A percentile compares a stretch with the other conserved stretches of the same genome.
Conservation (phyloP, 2,113 vertebrate genomes). For the Merops nubicus region DNA sequence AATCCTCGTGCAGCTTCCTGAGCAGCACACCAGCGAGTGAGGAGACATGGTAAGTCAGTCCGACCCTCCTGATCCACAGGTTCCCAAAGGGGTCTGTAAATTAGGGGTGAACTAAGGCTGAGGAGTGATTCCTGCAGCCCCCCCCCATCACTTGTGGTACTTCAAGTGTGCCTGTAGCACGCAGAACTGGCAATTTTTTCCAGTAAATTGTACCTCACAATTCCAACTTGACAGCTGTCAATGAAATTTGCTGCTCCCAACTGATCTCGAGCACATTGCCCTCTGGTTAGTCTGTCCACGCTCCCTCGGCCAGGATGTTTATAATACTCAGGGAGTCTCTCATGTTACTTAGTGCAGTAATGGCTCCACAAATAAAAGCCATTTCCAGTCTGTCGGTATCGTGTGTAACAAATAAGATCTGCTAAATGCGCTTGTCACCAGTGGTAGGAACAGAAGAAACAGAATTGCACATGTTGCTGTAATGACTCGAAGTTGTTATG, state of each 20-base stretch:
- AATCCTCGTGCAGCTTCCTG: not conserved
- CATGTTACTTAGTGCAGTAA: conserved; percentile 60
- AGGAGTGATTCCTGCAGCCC: not conserved
- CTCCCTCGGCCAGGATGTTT: conserved; percentile 55
- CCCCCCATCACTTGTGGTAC: not conserved
- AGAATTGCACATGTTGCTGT: not conserved
- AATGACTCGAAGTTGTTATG: not conserved
- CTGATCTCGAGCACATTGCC: conserved; percentile 55
- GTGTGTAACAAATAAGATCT: conserved; percentile 35
- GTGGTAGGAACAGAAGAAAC: not conserved
- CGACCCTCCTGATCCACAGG: not conserved
- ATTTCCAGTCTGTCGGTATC: conserved; percentile 50
- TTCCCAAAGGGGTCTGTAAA: not conserved
- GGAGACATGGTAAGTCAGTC: not conserved
- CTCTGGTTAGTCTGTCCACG: conserved; percentile 20
- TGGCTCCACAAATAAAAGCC: conserved; percentile 56
- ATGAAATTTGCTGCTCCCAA: conserved; percentile 39
- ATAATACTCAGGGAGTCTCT: conserved; percentile 59
- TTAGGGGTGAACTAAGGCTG: not conserved
- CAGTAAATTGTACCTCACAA: not conserved
- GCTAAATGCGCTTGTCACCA: conserved; percentile 42
- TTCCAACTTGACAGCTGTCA: conserved; percentile 50
- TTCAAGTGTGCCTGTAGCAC: not conserved
- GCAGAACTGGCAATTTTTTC: not conserved
- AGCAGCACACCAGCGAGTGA: not conserved